Percentiles rank a stretch among this genome's conserved stretches.
phyloP scores from a whole-genome alignment of 1,140 invertebrate genomes.

The Drosophila paulistorum region DNA sequence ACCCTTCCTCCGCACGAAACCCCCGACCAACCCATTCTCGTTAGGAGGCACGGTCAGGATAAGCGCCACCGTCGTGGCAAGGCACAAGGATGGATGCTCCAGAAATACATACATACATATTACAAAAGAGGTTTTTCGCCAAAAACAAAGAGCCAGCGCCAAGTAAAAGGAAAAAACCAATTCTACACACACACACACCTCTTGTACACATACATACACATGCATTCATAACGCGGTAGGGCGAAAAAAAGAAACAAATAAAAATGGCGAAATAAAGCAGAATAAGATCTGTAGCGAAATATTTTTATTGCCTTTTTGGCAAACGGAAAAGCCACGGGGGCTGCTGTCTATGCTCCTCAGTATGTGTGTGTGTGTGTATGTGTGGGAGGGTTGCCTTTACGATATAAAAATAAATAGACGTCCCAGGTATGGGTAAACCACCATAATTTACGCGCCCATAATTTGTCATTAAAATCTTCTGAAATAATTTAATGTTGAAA shows the following conservation, averaged over 20 bases:
- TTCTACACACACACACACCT: not conserved
- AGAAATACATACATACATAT: slow-evolving; percentile 1
- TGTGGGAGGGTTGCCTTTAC: slow-evolving; percentile 43
- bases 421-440: slow-evolving; percentile 23
- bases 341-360: slow-evolving; percentile 17
- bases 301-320: slow-evolving; percentile 81
- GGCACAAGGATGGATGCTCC: slow-evolving; percentile 7
- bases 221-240: slow-evolving; percentile 35
- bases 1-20: slow-evolving; percentile 18
- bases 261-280: slow-evolving; percentile 81
- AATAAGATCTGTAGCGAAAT: slow-evolving; percentile 81
- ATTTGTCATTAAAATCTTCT: slow-evolving; percentile 82
- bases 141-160: not conserved
- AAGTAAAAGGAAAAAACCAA: slow-evolving; percentile 37
- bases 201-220: slow-evolving; percentile 13
- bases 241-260: slow-evolving; percentile 62
- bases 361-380: slow-evolving; percentile 18
- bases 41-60: slow-evolving; percentile 49
- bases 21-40: slow-evolving; percentile 30
- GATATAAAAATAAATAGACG: slow-evolving; percentile 64
- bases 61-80: not conserved
- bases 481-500: slow-evolving; percentile 81
- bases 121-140: slow-evolving; percentile 11
- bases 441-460: slow-evolving; percentile 81
- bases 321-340: slow-evolving; percentile 48